phyloP scores from a whole-genome alignment of 2,113 vertebrate genomes.

The Irena cyanogastra region DNA sequence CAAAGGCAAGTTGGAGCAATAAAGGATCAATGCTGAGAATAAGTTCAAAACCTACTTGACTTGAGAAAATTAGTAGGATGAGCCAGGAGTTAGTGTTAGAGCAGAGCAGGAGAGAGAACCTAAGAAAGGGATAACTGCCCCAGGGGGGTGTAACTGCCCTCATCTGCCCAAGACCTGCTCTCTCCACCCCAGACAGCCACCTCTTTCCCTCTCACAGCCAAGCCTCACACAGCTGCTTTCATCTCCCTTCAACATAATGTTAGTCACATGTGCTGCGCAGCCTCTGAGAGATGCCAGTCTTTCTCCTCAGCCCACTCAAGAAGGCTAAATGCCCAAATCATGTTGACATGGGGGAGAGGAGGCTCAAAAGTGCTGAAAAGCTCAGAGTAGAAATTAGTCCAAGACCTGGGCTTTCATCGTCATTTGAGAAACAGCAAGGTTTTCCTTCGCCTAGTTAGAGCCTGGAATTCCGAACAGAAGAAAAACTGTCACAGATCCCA shows the following conservation, averaged over 20 bases:
- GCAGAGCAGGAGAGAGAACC: not conserved
- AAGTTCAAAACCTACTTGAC: too few species aligned
- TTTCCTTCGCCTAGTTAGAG: not conserved
- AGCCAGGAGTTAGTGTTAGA: not conserved
- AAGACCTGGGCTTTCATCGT: not conserved
- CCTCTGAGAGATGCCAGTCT: not conserved
- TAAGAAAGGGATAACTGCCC: accelerated
- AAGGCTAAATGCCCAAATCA: not conserved
- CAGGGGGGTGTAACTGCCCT: not conserved
- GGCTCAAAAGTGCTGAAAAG: not conserved
- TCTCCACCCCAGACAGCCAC: not conserved
- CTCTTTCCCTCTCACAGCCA: not conserved
- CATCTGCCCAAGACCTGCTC: not conserved
- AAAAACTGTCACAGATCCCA: not conserved
- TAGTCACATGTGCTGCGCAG: not conserved
- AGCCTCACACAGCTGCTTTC: not conserved
- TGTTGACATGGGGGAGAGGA: not conserved
- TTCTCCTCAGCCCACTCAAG: not conserved
- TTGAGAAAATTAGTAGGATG: too few species aligned
- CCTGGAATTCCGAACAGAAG: not conserved
- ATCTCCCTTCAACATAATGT: not conserved
- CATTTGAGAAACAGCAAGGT: not conserved
- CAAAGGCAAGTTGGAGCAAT: not conserved
- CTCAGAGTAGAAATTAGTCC: not conserved
- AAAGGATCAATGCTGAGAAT: not conserved